These are phyloP conservation scores for Channallabes apus DNA, from an alignment of 2,797 vertebrate genomes.

Conservation along the genomic window DNA sequence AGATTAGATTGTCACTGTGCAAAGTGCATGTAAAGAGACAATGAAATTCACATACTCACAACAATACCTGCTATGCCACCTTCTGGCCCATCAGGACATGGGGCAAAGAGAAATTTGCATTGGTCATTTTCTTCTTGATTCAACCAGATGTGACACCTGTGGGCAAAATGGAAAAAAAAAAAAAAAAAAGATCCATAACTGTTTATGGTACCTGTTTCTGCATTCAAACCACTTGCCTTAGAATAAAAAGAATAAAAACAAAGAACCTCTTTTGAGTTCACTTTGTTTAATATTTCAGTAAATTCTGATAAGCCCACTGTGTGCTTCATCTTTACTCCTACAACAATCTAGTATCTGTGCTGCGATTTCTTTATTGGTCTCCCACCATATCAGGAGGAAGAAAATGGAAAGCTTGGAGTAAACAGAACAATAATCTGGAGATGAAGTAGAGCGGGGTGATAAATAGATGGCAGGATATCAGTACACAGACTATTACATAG, in stretches of 20 bases:
- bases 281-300: constrained; percentile 32
- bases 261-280: neutral
- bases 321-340: constrained; percentile 39
- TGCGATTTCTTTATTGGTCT: constrained; percentile 49
- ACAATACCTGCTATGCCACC: neutral
- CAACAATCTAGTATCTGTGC: constrained; percentile 50
- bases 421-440: constrained; percentile 46
- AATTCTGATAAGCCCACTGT: constrained; percentile 12
- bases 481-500: constrained; percentile 56
- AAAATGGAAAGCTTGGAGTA: constrained; percentile 49
- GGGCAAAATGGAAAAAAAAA: neutral
- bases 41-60: no score
- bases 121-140: neutral
- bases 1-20: no score
- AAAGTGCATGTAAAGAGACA: no score
- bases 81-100: neutral
- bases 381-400: constrained; percentile 16
- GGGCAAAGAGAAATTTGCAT: neutral
- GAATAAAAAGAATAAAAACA: neutral
- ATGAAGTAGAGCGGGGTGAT: constrained; percentile 51
- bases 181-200: neutral
- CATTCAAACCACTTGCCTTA: neutral
- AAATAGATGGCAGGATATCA: constrained; percentile 50
- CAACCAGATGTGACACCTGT: neutral
- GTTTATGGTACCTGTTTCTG: constrained; percentile 1